Conservation (phyloP, 2,113 vertebrate genomes). For the Microcebus lehilahytsara region DNA sequence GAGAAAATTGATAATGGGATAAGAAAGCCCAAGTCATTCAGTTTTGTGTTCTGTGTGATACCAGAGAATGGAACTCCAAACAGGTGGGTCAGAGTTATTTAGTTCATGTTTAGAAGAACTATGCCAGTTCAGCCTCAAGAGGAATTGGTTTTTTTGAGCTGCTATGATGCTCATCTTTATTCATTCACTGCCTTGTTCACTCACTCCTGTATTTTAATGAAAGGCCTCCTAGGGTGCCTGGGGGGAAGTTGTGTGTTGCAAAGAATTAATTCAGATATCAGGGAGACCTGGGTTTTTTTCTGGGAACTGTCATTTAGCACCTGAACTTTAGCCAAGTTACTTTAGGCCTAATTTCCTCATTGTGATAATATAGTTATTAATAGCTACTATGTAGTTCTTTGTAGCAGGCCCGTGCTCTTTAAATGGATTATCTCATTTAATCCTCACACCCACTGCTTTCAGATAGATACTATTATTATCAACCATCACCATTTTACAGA, state of each 20-base stretch:
- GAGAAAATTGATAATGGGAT: neutral
- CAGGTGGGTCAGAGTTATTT: slow-evolving; percentile 9
- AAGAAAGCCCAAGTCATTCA: neutral
- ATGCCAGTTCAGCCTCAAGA: neutral
- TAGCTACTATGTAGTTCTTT: neutral
- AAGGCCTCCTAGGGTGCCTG: neutral
- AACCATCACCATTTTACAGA: neutral
- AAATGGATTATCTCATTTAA: slow-evolving; percentile 29
- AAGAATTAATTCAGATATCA: slow-evolving; percentile 39
- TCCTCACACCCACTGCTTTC: neutral
- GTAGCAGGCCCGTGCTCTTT: neutral
- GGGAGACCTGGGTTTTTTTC: neutral
- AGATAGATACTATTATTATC: neutral
- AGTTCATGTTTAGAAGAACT: slow-evolving; percentile 20
- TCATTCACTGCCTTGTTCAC: neutral
- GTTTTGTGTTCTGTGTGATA: neutral
- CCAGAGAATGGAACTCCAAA: neutral
- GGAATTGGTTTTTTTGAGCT: neutral
- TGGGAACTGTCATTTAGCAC: neutral
- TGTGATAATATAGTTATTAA: neutral
- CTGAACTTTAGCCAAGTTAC: slow-evolving; percentile 3
- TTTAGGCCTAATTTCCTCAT: neutral
- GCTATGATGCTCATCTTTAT: neutral
- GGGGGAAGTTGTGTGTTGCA: neutral
- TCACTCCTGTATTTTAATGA: neutral